Evolutionary conservation across 35 echinoderm and acorn worm genomes (phyloP).

Genomic region (Heliocidaris erythrogramma): DNA sequence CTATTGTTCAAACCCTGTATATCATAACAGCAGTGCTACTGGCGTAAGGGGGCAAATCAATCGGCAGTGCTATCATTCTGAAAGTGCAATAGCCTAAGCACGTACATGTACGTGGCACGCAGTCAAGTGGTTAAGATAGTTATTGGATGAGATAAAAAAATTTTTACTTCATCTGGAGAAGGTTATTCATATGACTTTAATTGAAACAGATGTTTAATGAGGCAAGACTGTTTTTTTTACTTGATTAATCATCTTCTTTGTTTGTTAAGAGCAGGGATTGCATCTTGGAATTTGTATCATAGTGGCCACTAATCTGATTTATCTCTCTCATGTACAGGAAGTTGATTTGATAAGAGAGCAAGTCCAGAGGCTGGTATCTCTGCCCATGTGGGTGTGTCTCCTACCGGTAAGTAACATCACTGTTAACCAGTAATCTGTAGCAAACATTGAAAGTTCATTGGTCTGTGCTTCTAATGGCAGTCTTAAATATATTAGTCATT

Average conservation of each 20-base stretch:
- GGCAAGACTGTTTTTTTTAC: not conserved
- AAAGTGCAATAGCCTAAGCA: too few species aligned
- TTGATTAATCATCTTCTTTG: not conserved
- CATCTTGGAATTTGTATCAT: too few species aligned
- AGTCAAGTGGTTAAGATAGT: too few species aligned
- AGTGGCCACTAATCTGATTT: not conserved
- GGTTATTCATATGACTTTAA: too few species aligned
- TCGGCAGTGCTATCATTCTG: too few species aligned
- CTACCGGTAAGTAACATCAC: slow-evolving; percentile 74
- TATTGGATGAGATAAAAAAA: too few species aligned
- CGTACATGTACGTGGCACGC: too few species aligned
- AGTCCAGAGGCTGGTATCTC: slow-evolving; percentile 86
- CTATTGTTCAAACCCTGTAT: too few species aligned
- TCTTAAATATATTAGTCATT: not conserved
- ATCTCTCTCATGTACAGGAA: slow-evolving; percentile 60
- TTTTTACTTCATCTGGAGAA: not conserved
- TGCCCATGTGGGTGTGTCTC: slow-evolving; percentile 94
- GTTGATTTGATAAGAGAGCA: slow-evolving; percentile 96
- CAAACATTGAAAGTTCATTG: not conserved
- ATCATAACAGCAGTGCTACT: too few species aligned
- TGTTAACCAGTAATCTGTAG: too few species aligned
- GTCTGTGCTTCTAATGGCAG: not conserved
- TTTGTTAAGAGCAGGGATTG: not conserved
- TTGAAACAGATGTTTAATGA: too few species aligned
- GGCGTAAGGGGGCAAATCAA: too few species aligned